Conservation (phyloP, 1,140 invertebrate genomes). For the Phortica variegata region DNA sequence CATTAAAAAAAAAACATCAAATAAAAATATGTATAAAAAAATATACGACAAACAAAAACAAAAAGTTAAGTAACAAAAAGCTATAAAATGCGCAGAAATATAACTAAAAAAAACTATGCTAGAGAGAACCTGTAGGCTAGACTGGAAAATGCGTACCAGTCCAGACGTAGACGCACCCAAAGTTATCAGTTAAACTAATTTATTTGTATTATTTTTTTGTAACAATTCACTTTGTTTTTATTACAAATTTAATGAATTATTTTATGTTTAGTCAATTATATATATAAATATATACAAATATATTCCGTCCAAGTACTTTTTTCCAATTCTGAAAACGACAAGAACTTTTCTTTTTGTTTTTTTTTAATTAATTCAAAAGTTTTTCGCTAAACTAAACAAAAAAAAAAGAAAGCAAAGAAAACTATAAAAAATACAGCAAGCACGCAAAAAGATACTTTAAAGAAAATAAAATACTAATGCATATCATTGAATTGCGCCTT, state of each 20-base stretch:
- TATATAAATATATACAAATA: slow-evolving; percentile 32
- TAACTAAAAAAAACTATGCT: slow-evolving; percentile 5
- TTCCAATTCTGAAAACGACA: slow-evolving; percentile 33
- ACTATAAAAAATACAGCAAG: slow-evolving; percentile 18
- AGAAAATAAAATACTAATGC: slow-evolving; percentile 48
- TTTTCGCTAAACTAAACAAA: too few species aligned
- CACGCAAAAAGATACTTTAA: slow-evolving; percentile 21
- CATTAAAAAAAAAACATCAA: slow-evolving; percentile 13
- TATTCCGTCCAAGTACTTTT: slow-evolving; percentile 54
- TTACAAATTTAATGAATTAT: slow-evolving; percentile 20
- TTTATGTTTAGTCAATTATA: slow-evolving; percentile 36
- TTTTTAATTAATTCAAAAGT: too few species aligned
- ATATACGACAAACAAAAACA: slow-evolving; percentile 11
- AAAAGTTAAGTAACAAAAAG: slow-evolving; percentile 20
- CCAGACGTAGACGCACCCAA: too few species aligned
- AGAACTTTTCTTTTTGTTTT: too few species aligned
- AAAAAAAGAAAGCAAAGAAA: too few species aligned
- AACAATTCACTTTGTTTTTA: slow-evolving; percentile 8
- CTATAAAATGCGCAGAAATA: slow-evolving; percentile 7
- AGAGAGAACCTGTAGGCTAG: too few species aligned
- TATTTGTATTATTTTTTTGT: slow-evolving; percentile 16
- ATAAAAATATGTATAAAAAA: slow-evolving; percentile 21
- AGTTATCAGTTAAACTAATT: too few species aligned
- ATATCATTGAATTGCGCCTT: slow-evolving; percentile 57
- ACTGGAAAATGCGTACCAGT: too few species aligned